Percentiles rank a stretch among this genome's conserved stretches.
These are phyloP conservation scores for Hafferia zeledoni DNA, from an alignment of 2,797 vertebrate species.

Conservation along the genomic window DNA sequence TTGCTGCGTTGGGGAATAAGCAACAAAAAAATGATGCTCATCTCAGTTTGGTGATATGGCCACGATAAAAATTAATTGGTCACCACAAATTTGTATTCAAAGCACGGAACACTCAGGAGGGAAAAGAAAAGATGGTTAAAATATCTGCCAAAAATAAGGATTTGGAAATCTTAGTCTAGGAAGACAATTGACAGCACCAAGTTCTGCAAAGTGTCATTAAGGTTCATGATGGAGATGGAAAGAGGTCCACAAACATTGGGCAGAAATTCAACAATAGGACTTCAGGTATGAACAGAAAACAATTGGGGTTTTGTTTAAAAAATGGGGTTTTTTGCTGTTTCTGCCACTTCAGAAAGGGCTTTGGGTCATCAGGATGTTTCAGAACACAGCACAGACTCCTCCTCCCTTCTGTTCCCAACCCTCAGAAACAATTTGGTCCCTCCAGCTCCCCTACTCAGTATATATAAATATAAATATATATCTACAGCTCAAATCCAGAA, in stretches of 20 bases:
- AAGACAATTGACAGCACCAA: background rate
- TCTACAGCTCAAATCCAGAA: background rate
- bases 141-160: background rate
- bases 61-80: conserved; percentile 20
- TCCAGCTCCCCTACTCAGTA: background rate
- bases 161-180: background rate
- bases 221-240: background rate
- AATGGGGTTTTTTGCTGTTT: background rate
- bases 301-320: background rate
- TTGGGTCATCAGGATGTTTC: background rate
- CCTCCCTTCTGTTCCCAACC: background rate
- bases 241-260: background rate
- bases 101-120: accelerated
- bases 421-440: background rate
- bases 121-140: background rate
- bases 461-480: background rate
- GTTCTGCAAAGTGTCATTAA: background rate
- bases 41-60: background rate
- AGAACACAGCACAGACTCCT: background rate
- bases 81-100: background rate
- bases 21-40: background rate
- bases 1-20: background rate
- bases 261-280: background rate
- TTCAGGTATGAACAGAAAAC: background rate
- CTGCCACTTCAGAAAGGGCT: background rate